Percentiles rank a stretch among this genome's conserved stretches.
phyloP scores from a whole-genome alignment of 2,113 vertebrate species.

The Fregata magnificens region DNA sequence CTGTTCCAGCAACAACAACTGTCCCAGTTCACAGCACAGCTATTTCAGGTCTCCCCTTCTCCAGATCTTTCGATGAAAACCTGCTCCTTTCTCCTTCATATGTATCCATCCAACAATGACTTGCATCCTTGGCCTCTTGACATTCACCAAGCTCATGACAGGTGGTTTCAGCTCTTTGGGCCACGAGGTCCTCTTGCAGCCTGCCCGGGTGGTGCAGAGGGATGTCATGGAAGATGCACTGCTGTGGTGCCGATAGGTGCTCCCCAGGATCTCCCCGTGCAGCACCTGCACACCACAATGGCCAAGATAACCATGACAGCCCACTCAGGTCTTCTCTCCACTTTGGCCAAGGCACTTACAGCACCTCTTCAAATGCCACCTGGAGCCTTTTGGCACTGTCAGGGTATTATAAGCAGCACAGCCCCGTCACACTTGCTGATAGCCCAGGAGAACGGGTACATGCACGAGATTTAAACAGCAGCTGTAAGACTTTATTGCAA shows the following conservation, averaged over 20 bases:
- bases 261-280: background rate
- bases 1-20: background rate
- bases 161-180: background rate
- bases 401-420: background rate
- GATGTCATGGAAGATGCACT: background rate
- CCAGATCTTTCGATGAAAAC: background rate
- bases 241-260: background rate
- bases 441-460: background rate
- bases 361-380: background rate
- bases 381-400: background rate
- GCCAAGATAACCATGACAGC: background rate
- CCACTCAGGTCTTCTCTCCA: background rate
- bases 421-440: background rate
- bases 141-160: background rate
- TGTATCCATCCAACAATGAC: background rate
- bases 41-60: background rate
- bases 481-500: background rate
- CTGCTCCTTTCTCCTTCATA: background rate
- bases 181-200: background rate
- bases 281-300: background rate
- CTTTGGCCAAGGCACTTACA: background rate
- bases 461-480: background rate
- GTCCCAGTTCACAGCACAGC: background rate
- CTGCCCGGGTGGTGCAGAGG: background rate
- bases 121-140: background rate